These are phyloP conservation scores for Rhabdophis nuchalis DNA, from an alignment of 2,797 vertebrate species.

Conservation along the genomic window DNA sequence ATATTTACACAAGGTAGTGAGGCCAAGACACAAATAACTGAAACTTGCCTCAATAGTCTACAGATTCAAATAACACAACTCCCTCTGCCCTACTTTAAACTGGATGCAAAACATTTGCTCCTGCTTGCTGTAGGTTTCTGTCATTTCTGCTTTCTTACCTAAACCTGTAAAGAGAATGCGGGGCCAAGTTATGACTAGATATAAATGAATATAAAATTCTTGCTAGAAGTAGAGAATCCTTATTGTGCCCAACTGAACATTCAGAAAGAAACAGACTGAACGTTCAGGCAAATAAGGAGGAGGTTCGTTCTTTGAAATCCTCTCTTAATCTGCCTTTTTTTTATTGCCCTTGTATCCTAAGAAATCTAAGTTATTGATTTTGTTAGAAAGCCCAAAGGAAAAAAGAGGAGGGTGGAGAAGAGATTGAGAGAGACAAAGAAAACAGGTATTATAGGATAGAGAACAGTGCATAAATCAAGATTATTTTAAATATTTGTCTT, in stretches of 20 bases:
- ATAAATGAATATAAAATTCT: neutral
- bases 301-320: neutral
- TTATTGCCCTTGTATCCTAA: neutral
- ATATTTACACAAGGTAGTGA: constrained; percentile 34
- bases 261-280: constrained; percentile 7
- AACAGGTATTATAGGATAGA: neutral
- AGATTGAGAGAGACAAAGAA: neutral
- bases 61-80: constrained; percentile 41
- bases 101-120: constrained; percentile 44
- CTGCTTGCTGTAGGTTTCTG: constrained; percentile 7
- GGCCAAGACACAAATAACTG: constrained; percentile 18
- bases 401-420: neutral
- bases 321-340: neutral
- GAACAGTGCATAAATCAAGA: neutral
- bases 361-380: neutral
- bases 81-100: constrained; percentile 28
- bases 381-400: neutral
- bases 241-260: constrained; percentile 20
- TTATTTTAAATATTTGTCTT: neutral
- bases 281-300: neutral
- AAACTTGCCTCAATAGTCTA: constrained; percentile 40
- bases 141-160: constrained; percentile 2
- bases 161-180: neutral
- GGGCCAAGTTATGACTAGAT: constrained; percentile 10
- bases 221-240: constrained; percentile 35